Conservation (phyloP, 2,797 vertebrate genomes). For the Sibirionetta formosa region DNA sequence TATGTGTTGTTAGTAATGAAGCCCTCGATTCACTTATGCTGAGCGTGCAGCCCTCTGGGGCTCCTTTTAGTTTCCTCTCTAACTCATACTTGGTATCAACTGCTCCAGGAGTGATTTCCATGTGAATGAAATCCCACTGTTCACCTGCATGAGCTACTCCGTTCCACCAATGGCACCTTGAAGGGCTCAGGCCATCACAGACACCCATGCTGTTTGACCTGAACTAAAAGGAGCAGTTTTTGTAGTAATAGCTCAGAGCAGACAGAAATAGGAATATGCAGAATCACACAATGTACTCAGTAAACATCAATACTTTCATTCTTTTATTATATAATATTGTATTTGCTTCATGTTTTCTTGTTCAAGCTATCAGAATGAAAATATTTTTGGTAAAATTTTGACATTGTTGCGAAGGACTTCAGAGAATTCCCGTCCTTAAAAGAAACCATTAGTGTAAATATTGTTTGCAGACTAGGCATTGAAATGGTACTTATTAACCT, state of each 20-base stretch:
- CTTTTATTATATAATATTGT: conserved; percentile 8
- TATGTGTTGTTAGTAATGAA: neutral
- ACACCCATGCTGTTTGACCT: conserved; percentile 32
- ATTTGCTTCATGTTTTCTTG: neutral
- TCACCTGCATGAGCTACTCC: conserved; percentile 62
- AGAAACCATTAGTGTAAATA: neutral
- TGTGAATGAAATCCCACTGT: conserved; percentile 53
- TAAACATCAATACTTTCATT: neutral
- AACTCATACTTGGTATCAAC: neutral
- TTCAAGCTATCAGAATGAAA: neutral
- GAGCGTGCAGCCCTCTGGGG: neutral
- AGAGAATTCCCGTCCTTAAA: neutral
- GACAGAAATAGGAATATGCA: neutral
- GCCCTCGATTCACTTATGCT: neutral
- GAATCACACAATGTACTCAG: conserved; percentile 2
- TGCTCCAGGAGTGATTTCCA: conserved; percentile 64
- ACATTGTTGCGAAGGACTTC: conserved; percentile 1
- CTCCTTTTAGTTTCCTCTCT: conserved; percentile 16
- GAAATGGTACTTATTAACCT: neutral
- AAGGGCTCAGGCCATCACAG: conserved; percentile 48
- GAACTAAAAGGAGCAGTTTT: neutral
- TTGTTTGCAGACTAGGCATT: neutral
- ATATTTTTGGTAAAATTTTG: neutral
- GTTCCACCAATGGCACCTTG: conserved; percentile 49
- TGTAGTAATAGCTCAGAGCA: conserved; percentile 17